Conservation (phyloP, 2,797 vertebrate species). For the Chelon auratus region DNA sequence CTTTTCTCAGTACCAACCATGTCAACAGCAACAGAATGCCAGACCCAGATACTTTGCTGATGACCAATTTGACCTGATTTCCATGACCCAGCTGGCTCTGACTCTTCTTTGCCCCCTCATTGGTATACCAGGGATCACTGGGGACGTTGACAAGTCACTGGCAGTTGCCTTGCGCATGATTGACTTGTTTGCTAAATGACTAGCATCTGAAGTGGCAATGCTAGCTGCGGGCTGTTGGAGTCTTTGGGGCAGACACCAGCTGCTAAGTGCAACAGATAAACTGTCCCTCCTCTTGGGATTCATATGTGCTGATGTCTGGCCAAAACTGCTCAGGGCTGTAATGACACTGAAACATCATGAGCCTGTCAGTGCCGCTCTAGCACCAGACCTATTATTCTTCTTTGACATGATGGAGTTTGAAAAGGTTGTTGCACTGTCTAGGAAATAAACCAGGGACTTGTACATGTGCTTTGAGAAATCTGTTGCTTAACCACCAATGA, state of each 20-base stretch:
- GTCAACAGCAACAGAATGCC: slow-evolving; percentile 50
- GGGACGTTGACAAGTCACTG: slow-evolving; percentile 60
- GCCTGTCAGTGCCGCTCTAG: slow-evolving; percentile 48
- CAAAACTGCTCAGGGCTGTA: slow-evolving; percentile 65
- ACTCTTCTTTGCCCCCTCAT: slow-evolving; percentile 52
- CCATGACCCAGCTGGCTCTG: slow-evolving; percentile 56
- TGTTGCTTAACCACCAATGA: slow-evolving; percentile 19
- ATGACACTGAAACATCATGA: slow-evolving; percentile 71
- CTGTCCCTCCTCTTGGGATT: slow-evolving; percentile 64
- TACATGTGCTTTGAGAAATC: slow-evolving; percentile 35
- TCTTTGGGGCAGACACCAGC: slow-evolving; percentile 77
- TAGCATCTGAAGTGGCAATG: slow-evolving; percentile 71
- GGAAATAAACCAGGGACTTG: slow-evolving; percentile 38
- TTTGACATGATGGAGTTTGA: slow-evolving; percentile 55
- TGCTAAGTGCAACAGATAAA: slow-evolving; percentile 78
- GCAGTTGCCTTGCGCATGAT: slow-evolving; percentile 79
- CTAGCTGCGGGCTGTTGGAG: slow-evolving; percentile 64
- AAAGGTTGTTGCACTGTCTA: slow-evolving; percentile 29
- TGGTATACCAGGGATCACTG: slow-evolving; percentile 58
- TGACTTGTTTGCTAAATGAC: slow-evolving; percentile 83
- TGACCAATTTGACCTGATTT: slow-evolving; percentile 79
- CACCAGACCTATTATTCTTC: slow-evolving; percentile 48
- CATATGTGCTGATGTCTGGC: slow-evolving; percentile 64
- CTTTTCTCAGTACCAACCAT: slow-evolving; percentile 47
- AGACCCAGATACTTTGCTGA: slow-evolving; percentile 68